A percentile compares a stretch with the other conserved stretches of the same genome.
Evolutionary conservation across 2,113 vertebrate species (phyloP).

Genomic region (Manacus vitellinus): DNA sequence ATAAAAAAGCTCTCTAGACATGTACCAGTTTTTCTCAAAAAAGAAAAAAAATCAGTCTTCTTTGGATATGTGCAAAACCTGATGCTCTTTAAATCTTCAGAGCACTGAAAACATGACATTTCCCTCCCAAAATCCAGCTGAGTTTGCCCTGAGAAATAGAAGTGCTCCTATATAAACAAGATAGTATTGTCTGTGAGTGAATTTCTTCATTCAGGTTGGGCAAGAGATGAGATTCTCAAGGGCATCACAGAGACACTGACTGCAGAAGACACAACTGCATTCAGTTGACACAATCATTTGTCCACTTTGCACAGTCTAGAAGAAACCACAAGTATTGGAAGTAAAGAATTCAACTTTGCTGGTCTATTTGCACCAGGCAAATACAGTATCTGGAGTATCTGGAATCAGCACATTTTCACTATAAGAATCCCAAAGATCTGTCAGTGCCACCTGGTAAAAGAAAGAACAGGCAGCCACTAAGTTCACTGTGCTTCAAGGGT

Average conservation of each 20-base stretch:
- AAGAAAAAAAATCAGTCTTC: background rate
- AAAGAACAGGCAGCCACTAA: background rate
- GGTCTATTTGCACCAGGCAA: background rate
- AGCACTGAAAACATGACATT: background rate
- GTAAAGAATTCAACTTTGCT: background rate
- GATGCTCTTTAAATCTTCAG: constrained; percentile 15
- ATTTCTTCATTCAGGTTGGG: constrained; percentile 87
- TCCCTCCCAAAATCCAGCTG: background rate
- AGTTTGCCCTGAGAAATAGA: constrained; percentile 24
- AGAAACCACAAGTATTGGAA: background rate
- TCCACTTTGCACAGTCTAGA: constrained; percentile 84
- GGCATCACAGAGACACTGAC: constrained; percentile 87
- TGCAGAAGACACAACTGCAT: constrained; percentile 89
- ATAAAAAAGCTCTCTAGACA: constrained; percentile 7
- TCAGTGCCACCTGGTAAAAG: background rate
- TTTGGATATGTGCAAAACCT: background rate
- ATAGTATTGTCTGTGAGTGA: constrained; percentile 87
- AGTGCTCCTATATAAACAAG: constrained; percentile 84
- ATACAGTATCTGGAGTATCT: background rate
- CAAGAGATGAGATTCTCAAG: constrained; percentile 83
- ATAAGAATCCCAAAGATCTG: background rate
- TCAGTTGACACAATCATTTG: constrained; percentile 88
- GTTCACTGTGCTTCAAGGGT: background rate
- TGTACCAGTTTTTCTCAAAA: background rate
- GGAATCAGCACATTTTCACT: background rate